These are phyloP conservation scores for Anseranas semipalmata DNA, from an alignment of 2,113 vertebrate species.

Conservation along the genomic window DNA sequence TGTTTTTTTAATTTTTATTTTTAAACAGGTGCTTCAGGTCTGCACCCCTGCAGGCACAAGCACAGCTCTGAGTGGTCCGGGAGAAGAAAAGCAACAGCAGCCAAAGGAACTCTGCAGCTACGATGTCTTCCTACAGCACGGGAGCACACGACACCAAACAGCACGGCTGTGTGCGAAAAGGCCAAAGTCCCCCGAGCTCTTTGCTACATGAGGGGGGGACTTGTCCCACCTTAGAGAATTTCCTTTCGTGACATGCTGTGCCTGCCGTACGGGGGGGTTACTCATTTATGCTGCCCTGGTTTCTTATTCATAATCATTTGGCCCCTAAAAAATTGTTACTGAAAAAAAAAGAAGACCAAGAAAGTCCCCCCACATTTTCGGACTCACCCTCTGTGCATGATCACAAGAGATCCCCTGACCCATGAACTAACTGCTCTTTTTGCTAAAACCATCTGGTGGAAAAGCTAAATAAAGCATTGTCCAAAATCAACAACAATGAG, in stretches of 20 bases:
- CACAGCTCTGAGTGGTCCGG: neutral
- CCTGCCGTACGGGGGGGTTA: neutral
- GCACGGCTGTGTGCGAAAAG: neutral
- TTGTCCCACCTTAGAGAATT: neutral
- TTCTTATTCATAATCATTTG: neutral
- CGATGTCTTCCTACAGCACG: neutral
- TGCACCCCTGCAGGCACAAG: neutral
- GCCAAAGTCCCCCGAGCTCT: neutral
- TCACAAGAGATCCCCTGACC: constrained; percentile 25
- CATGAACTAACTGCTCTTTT: constrained; percentile 30
- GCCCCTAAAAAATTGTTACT: neutral
- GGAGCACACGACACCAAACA: neutral
- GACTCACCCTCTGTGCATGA: neutral
- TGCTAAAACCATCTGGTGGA: neutral
- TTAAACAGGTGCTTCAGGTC: neutral
- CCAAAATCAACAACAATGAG: neutral
- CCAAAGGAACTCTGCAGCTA: neutral
- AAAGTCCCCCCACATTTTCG: neutral
- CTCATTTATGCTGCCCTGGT: neutral
- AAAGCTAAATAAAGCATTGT: constrained; percentile 12
- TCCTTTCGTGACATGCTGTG: neutral
- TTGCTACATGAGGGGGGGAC: neutral
- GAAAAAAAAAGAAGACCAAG: neutral
- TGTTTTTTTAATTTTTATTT: neutral
- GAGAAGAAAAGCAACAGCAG: neutral